Base-by-base conservation (phyloP, 2,113 vertebrate species). In the Malaclemys terrapin region DNA sequence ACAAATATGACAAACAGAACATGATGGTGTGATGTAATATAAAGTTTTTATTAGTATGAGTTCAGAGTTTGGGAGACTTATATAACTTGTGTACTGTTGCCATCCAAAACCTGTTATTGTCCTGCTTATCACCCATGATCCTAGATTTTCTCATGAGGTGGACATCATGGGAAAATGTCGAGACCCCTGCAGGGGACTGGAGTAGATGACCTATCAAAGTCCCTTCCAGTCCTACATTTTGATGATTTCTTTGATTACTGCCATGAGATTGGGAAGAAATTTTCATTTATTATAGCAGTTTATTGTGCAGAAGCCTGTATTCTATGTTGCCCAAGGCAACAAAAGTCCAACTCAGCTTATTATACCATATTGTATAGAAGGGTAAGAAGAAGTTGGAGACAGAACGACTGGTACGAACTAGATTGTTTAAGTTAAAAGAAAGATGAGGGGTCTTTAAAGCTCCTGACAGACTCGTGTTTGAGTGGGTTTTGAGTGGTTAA, bases 1-100 rank as follows among this genome's bases (percentile, higher is more conserved):
- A 76, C 42, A 87, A 87, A 91, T 42, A 35, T 88, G 82, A 93
- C 45, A 76, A 0, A 16, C 16, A 72, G 65, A 72, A 49, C 29
- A 35, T 50, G 5, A 80, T 7, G 69, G 16, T 49, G 76, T 65
- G 31, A 2, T 54, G 83, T 82, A 91, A 93, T 82, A 0, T 5
- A 95, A 89, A 59, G 62, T 75, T 85, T 88, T 83, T 27, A 82
- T 92, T 91, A 89, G 59, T 90, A 80, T 87, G 45, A 89, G 6
- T 10, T 90, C 47, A 83, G 80, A 91, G 72, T 27, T 19, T 6
- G 2, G 84, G 90, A 93, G 78, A 94, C 62, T 92, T 88, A 78
- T 82, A 94, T 72, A 95, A 86, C 45, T n/a, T 85, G 59, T 0
- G 1, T 54, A 59, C 20, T 93, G n/a, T 59, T 94, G 65, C 62